Evolutionary conservation across 2,797 vertebrate genomes (phyloP).

Genomic region (Lithobates sylvaticus): DNA sequence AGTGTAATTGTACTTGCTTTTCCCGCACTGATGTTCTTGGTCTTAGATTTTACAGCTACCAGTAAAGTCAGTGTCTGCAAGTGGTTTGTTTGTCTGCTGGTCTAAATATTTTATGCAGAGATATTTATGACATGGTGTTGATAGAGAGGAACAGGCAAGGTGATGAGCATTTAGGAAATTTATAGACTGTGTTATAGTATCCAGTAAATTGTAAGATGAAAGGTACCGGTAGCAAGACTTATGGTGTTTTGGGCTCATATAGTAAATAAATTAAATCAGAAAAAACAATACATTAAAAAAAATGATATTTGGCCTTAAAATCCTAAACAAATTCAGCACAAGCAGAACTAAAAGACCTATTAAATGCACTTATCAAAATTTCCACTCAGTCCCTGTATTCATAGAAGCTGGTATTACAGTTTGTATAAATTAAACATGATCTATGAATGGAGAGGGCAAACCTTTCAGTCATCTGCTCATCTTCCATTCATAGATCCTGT

Average conservation of each 20-base stretch:
- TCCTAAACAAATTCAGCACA: too few species aligned
- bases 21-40: slow-evolving; percentile 35
- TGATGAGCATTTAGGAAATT: slow-evolving; percentile 25
- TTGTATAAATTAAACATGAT: too few species aligned
- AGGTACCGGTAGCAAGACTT: neutral
- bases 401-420: too few species aligned
- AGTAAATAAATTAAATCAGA: too few species aligned
- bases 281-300: too few species aligned
- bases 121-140: slow-evolving; percentile 54
- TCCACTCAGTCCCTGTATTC: too few species aligned
- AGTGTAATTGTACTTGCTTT: slow-evolving; percentile 49
- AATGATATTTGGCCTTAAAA: too few species aligned
- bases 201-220: neutral
- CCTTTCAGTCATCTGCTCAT: too few species aligned
- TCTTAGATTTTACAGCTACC: slow-evolving; percentile 49
- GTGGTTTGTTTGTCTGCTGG: slow-evolving; percentile 53
- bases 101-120: slow-evolving; percentile 56
- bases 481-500: too few species aligned
- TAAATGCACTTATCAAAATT: too few species aligned
- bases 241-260: neutral
- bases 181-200: slow-evolving; percentile 1
- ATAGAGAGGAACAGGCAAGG: slow-evolving; percentile 35
- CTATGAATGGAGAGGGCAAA: too few species aligned
- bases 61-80: slow-evolving; percentile 53
- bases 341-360: too few species aligned